A percentile compares a stretch with the other conserved stretches of the same genome.
These are phyloP conservation scores for Hypothenemus hampei DNA, from an alignment of 1,140 invertebrate species.

Conservation along the genomic window DNA sequence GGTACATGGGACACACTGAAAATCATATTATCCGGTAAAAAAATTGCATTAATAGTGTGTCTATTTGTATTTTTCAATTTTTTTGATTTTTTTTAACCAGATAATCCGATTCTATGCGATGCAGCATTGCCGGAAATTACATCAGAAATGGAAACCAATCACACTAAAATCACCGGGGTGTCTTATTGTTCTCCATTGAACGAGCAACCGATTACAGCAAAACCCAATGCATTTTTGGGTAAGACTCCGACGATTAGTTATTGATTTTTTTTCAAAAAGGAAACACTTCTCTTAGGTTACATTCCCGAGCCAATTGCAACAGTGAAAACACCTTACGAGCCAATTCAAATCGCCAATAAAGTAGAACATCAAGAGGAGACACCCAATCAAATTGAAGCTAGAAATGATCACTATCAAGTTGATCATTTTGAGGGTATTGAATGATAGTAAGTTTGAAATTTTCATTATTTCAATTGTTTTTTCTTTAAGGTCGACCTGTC, in stretches of 20 bases:
- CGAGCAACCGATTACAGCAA: conserved; percentile 48
- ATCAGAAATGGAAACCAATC: conserved; percentile 60
- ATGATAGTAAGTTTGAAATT: not conserved
- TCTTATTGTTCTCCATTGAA: conserved; percentile 51
- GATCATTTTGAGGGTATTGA: conserved; percentile 11
- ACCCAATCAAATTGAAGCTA: conserved; percentile 21
- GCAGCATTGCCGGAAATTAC: conserved; percentile 61
- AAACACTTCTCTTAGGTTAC: conserved; percentile 4
- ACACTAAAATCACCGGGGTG: conserved; percentile 61
- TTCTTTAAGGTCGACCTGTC: conserved; percentile 3
- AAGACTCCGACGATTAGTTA: conserved; percentile 18
- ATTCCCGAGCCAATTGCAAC: conserved; percentile 16
- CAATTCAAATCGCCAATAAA: not conserved
- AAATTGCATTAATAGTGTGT: not conserved
- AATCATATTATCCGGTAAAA: conserved; percentile 69
- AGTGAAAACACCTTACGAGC: conserved; percentile 6
- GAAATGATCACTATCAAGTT: conserved; percentile 8
- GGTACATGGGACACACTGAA: conserved; percentile 69
- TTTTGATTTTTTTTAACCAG: conserved; percentile 48
- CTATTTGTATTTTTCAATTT: conserved; percentile 5
- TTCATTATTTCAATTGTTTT: not conserved
- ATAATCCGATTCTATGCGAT: conserved; percentile 71
- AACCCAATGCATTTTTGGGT: conserved; percentile 39
- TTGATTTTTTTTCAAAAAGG: conserved; percentile 3
- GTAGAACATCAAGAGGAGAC: conserved; percentile 8